phyloP scores from a whole-genome alignment of 1,140 invertebrate genomes.

The Bombyx mandarina region DNA sequence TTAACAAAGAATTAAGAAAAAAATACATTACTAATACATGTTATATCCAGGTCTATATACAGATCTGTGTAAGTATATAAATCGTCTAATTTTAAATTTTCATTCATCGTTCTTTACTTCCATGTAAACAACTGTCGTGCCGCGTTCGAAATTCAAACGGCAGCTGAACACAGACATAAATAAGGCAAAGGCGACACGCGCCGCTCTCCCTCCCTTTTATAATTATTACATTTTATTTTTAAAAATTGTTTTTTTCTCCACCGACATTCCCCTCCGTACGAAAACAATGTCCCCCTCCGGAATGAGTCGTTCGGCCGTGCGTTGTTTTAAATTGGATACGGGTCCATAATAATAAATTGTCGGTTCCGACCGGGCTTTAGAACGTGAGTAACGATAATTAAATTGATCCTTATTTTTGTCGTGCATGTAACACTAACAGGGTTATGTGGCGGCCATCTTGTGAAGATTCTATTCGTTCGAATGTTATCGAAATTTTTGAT shows the following conservation, averaged over 20 bases:
- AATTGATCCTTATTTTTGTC: conserved; percentile 54
- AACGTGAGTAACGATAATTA: conserved; percentile 65
- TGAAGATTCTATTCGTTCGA: too few relatives aligned
- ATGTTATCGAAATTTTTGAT: too few relatives aligned
- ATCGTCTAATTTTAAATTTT: not conserved
- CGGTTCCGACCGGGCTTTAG: conserved; percentile 58
- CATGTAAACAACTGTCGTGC: conserved; percentile 41
- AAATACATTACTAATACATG: too few relatives aligned
- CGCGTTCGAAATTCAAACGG: conserved; percentile 49
- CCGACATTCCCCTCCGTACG: conserved; percentile 51
- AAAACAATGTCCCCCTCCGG: conserved; percentile 60
- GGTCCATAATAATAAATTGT: conserved; percentile 66
- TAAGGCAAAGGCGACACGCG: conserved; percentile 57
- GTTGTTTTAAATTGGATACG: conserved; percentile 70
- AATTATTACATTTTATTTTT: conserved; percentile 71
- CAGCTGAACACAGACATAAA: conserved; percentile 63
- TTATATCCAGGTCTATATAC: too few relatives aligned
- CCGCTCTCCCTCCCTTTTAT: conserved; percentile 56
- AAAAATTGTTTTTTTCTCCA: conserved; percentile 67
- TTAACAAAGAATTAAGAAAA: too few relatives aligned
- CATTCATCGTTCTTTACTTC: conserved; percentile 16
- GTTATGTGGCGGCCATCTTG: too few relatives aligned
- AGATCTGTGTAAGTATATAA: not conserved
- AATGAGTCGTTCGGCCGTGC: conserved; percentile 46
- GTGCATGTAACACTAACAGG: conserved; percentile 1